Evolutionary conservation across 1,140 invertebrate species (phyloP), one percentile per base, ranked within the genome.

Genomic region (Hestina assimilis): DNA sequence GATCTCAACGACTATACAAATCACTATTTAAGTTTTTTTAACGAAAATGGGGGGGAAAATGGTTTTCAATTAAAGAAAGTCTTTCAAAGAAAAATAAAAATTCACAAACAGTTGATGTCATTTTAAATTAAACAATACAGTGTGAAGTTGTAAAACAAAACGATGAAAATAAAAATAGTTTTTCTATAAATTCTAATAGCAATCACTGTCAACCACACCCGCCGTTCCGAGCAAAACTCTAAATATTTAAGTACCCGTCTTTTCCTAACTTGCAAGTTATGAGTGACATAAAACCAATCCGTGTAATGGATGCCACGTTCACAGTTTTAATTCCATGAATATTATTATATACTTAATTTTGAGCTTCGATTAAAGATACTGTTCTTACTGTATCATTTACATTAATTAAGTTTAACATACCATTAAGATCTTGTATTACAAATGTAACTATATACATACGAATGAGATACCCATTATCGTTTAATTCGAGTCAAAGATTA

Each of bases 121-220:
- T 43, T 51, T 58, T 50, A 43, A 41, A 52, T n/a, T 8, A 40
- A 9, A 20, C 19, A 26, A 20, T 11, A 12, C 3, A 6, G 47
- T 38, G 29, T 8, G 19, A 48, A 57, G 38, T 48, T 41, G 28
- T 57, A 48, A 29, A 56, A 57, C 54, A 47, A 55, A 40, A 15
- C 6, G 12, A 11, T 17, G 15, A 38, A 38, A 45, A 50, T 14
- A 46, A 42, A 23, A 46, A 28, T 50, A 40, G 42, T 62, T 66
- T 63, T 65, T 61, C 63, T 62, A 66, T 66, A 66, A 62, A 54
- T 58, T 68, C 43, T 57, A 62, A 64, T 35, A 66, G 61, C 66
- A 75, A 78, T 78, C 68, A 68, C 64, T 72, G 74, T 77, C 74
- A 74, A 52, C 42, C 53, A 50, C 66, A 72, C 46, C 58, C 63